Evolutionary conservation across 2,113 vertebrate genomes (phyloP), one percentile per base, ranked within the genome.

Genomic region (Poeciliopsis occidentalis): DNA sequence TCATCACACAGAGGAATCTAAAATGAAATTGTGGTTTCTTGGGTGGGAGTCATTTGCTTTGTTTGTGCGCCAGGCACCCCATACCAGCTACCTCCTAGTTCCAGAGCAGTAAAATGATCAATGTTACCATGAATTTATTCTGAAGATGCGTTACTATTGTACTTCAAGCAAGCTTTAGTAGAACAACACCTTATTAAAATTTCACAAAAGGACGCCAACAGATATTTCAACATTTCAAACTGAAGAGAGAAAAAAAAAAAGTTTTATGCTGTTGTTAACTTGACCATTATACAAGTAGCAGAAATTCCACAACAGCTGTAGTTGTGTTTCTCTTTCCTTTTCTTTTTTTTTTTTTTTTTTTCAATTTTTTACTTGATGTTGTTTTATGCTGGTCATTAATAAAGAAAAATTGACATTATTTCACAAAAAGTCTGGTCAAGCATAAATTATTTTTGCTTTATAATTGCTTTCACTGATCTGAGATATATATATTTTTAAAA

Each of bases 11-110:
- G 11, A 44, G 27, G 19, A 62, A 10, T 41, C 1, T 37, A 30
- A 13, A 19, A 61, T 11, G 15, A 41, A 63, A 44, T 37, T 3
- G 27, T 39, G 62, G 26, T 70, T 54, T 41, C 32, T 24, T 19
- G n/a, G 32, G 54, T 72, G 29, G 66, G 29, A 67, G 22, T 66
- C 31, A 27, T 65, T 61, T 60, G 62, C 57, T 62, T 69, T 51
- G 6, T 60, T 70, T 62, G 51, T 61, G 26, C 70, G 51, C 57
- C 51, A 71, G 24, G 51, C 34, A 22, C 51, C 24, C 32, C 47
- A 24, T 39, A 64, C 32, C 61, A 37, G 8, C 24, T 30, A 27
- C 34, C 65, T 32, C 34, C 69, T 51, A 17, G 19, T 51, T 51
- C 47, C 47, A 62, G 26, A 12, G 37, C 69, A 19, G 34, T 44